Base-by-base conservation (phyloP, 2,888 invertebrate genomes). In the Timandra comae region DNA sequence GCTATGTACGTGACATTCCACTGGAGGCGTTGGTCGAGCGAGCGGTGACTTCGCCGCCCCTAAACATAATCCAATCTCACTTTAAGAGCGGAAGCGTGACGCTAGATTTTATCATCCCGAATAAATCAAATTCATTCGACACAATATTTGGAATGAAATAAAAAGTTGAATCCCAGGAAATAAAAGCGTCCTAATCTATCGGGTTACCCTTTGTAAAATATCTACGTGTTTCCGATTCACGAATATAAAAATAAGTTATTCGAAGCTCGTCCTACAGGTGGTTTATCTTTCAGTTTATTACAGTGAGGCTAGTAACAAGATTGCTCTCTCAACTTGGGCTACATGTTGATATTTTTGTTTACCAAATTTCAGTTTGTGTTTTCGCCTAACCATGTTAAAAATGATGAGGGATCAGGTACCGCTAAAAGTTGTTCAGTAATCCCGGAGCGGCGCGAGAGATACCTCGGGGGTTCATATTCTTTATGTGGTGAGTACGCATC, bases 181-280 rank as follows among this genome's bases (percentile, higher is more conserved):
- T 42, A 38, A 38, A 30, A 35, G 30, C 29, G 35, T 22, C 27
- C 35, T 35, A 32, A 41, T 39, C 33, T 34, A 41, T 30, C 13
- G 29, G 31, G 34, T 31, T 35, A 34, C 27, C 35, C 31, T 25
- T 27, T 21, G 20, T 35, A 37, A 40, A 50, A 46, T 46, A 37
- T 20, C 42, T 41, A 47, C 53, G 49, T 53, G 46, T 46, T 43
- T 41, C 37, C 31, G 38, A 39, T 49, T 49, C 47, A 36, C 37
- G 43, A 41, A 45, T 35, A 46, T 42, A 34, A 53, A 50, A 52
- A 53, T 49, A 58, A 43, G 43, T 47, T 38, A 8, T 31, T 41
- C 31, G 30, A 39, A 34, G 27, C 33, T 31, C 38, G 42, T 46
- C 49, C 63, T 49, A 65, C 66, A 63, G 62, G 64, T 63, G 59